phyloP scores from a whole-genome alignment of 1,140 invertebrate genomes.

The Musca domestica region DNA sequence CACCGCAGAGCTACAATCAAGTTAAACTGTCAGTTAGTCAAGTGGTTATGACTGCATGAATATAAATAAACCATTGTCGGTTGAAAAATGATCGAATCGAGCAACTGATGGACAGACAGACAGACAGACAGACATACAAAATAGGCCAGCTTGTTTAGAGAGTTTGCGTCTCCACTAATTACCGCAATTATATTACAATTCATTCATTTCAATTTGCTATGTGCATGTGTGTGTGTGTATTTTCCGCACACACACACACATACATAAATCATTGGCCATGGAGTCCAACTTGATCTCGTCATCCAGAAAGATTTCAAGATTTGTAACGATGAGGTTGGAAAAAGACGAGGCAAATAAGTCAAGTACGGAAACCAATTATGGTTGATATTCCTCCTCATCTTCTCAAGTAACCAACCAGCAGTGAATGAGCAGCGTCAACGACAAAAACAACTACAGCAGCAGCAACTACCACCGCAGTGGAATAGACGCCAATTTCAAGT shows the following conservation, averaged over 20 bases:
- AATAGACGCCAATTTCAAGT: conserved; percentile 16
- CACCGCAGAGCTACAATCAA: neutral
- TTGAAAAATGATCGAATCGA: too few species aligned
- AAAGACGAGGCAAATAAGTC: neutral
- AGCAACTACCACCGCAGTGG: neutral
- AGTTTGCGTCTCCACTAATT: conserved; percentile 13
- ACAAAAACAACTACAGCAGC: neutral
- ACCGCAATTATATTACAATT: conserved; percentile 11
- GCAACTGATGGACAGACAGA: neutral
- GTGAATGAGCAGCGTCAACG: neutral
- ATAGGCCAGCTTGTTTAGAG: conserved; percentile 8
- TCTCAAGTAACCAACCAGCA: neutral
- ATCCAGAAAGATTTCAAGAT: too few species aligned
- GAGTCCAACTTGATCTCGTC: too few species aligned
- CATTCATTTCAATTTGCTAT: neutral
- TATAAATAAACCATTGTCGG: too few species aligned
- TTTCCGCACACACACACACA: too few species aligned
- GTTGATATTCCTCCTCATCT: too few species aligned
- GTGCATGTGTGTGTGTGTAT: too few species aligned
- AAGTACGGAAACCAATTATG: conserved; percentile 1
- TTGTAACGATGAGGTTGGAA: neutral
- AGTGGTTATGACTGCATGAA: neutral
- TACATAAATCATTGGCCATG: too few species aligned
- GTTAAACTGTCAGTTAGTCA: conserved; percentile 2
- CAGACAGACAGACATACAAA: neutral